Base-by-base conservation (phyloP, 2,888 invertebrate species). In the Meloe dianella region DNA sequence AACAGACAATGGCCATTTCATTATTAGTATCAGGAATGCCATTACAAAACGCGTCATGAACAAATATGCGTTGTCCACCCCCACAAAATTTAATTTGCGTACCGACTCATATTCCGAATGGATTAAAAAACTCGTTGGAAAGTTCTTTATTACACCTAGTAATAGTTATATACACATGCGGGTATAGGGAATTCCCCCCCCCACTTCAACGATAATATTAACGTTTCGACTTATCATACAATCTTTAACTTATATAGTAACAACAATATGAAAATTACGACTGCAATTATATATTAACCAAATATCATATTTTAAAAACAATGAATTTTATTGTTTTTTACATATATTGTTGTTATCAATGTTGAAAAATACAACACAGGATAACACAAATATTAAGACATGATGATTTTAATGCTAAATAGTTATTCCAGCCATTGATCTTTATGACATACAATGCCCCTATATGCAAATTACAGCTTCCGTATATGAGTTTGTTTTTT, bases 11-110 rank as follows among this genome's bases (percentile, higher is more conserved):
- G 81, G 79, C 79, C 79, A 79, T 82, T 81, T 81, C 81, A 81
- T 82, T 82, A 82, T 81, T 81, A 81, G 81, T 79, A 79, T 77
- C 81, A 79, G 81, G 82, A 82, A 83, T 82, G 82, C 79, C 80
- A 81, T 81, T 80, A 83, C 76, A 76, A 78, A 73, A 79, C 78
- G 80, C 77, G 76, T 74, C 74, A 77, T 78, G 78, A 73, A 76
- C 79, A 77, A 79, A 80, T 81, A 81, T 81, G 80, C 77, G 77
- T 77, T 75, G 47, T 77, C 77, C 75, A 78, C 75, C 76, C 77
- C 78, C 73, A 74, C 79, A 79, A 82, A 47, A 82, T 82, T 81
- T 79, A 81, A 82, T 82, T 82, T 80, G 78, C 78, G 74, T 75
- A 78, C 76, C 74, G 73, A 75, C 75, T 78, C 75, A 72, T 74